These are phyloP conservation scores for Perca schrenkii DNA, from an alignment of 2,113 vertebrate genomes.

Conservation along the genomic window DNA sequence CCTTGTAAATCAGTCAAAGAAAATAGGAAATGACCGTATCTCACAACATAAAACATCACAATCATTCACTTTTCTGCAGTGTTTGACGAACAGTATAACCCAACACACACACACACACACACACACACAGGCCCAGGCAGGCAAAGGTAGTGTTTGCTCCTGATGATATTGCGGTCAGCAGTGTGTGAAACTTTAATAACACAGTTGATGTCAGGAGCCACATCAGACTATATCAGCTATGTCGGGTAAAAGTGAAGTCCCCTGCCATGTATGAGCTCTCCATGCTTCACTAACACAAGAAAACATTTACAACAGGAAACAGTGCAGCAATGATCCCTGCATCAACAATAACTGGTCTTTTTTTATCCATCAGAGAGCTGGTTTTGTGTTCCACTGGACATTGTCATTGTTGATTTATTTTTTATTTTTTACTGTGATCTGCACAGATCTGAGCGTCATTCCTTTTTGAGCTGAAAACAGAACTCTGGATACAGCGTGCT, in stretches of 20 bases:
- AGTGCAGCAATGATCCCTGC: slow-evolving; percentile 19
- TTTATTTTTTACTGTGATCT: neutral
- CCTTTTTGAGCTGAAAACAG: neutral
- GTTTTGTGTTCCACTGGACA: neutral
- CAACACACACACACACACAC: neutral
- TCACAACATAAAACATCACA: neutral
- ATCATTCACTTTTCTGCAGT: too few relatives aligned
- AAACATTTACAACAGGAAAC: slow-evolving; percentile 42
- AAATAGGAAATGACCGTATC: slow-evolving; percentile 7
- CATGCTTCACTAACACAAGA: slow-evolving; percentile 41
- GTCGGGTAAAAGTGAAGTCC: slow-evolving; percentile 34
- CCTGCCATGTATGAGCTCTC: slow-evolving; percentile 46
- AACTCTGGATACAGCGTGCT: neutral
- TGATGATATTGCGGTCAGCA: slow-evolving; percentile 69
- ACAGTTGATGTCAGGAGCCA: slow-evolving; percentile 55
- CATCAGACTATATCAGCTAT: slow-evolving; percentile 53
- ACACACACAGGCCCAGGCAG: slow-evolving; percentile 22
- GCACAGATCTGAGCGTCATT: neutral
- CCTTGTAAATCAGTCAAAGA: neutral
- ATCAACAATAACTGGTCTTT: slow-evolving; percentile 1
- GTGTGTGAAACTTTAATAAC: slow-evolving; percentile 80
- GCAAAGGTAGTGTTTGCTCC: slow-evolving; percentile 44
- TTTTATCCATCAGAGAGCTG: neutral
- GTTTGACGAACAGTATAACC: neutral
- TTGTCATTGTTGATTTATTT: neutral